Percentiles rank a stretch among this genome's conserved stretches.
phyloP scores from a whole-genome alignment of 2,797 vertebrate species.

The Myripristis jacobus region DNA sequence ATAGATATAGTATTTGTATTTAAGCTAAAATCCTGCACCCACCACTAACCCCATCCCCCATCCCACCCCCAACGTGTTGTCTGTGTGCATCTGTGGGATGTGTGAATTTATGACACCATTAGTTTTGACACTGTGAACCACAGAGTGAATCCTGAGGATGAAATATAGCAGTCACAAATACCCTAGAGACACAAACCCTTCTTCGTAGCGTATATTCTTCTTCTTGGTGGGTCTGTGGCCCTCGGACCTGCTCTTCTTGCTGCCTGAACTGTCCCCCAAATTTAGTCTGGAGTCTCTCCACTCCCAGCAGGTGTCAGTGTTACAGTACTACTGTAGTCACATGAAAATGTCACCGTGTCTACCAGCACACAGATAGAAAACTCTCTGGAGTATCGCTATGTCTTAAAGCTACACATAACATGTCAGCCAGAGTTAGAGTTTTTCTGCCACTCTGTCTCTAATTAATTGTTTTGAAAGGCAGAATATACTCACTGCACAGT shows the following conservation, averaged over 20 bases:
- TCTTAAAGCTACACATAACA: conserved; percentile 9
- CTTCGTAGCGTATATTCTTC: background rate
- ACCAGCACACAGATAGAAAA: conserved; percentile 35
- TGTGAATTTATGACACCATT: conserved; percentile 48
- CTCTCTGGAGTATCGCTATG: conserved; percentile 13
- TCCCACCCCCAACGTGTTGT: conserved; percentile 36
- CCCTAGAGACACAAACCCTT: background rate
- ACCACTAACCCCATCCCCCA: conserved; percentile 49
- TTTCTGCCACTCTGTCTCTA: background rate
- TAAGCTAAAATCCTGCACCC: conserved; percentile 68
- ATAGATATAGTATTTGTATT: conserved; percentile 76
- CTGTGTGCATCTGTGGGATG: conserved; percentile 28
- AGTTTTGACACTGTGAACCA: conserved; percentile 43
- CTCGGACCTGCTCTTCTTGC: conserved; percentile 2
- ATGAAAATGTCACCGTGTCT: conserved; percentile 40
- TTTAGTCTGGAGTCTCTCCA: conserved; percentile 61
- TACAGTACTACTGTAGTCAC: conserved; percentile 70
- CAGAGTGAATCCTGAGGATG: conserved; percentile 27
- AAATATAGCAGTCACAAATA: conserved; percentile 1
- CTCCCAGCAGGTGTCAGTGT: conserved; percentile 86
- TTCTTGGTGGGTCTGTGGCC: background rate
- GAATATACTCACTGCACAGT: conserved; percentile 8
- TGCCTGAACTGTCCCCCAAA: conserved; percentile 33
- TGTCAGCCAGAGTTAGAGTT: background rate
- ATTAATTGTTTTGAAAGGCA: background rate